Base-by-base conservation (phyloP, 2,888 invertebrate species). In the Dastarcus helophoroides region DNA sequence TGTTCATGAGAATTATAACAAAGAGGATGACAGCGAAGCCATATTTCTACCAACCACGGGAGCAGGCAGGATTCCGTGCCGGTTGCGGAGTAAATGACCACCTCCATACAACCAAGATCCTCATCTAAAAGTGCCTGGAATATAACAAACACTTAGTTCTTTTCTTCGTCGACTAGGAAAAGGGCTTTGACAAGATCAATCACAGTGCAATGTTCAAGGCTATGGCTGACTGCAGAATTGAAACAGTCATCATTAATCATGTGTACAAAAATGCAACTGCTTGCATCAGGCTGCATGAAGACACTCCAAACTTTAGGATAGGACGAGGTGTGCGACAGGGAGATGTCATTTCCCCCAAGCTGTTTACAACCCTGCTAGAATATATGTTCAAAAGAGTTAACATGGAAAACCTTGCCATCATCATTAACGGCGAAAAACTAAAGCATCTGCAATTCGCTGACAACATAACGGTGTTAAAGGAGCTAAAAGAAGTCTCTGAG, bases 391-490 rank as follows among this genome's bases (percentile, higher is more conserved):
- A 34, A 31, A 29, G 27, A 17, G 19, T 34, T 12, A 15, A 26
- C 14, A 29, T 22, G 9, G 15, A 19, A 15, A 15, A 21, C 10
- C 29, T 26, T 14, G 26, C 22, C 19, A 33, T 36, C 27, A 36
- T 26, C 15, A 33, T 29, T 12, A 26, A 36, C 15, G 36, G 30
- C 15, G 29, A 27, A 13, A 25, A 34, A 16, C 24, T 34, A n/a
- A 31, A 24, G 16, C 31, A 36, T 19, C 31, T 36, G 4, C 15
- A 28, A 9, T 33, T 35, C 21, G 35, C 32, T n/a, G 27, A 33
- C 26, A 13, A 22, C 15, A 22, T 37, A 28, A 21, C 7, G n/a
- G n/a, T n/a, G n/a, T n/a, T n/a, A n/a, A n/a, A n/a, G n/a, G n/a
- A n/a, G n/a, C n/a, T n/a, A n/a, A n/a, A n/a, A n/a, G n/a, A n/a